Conservation (phyloP, 2,113 vertebrate species). For the Crotalus viridis region DNA sequence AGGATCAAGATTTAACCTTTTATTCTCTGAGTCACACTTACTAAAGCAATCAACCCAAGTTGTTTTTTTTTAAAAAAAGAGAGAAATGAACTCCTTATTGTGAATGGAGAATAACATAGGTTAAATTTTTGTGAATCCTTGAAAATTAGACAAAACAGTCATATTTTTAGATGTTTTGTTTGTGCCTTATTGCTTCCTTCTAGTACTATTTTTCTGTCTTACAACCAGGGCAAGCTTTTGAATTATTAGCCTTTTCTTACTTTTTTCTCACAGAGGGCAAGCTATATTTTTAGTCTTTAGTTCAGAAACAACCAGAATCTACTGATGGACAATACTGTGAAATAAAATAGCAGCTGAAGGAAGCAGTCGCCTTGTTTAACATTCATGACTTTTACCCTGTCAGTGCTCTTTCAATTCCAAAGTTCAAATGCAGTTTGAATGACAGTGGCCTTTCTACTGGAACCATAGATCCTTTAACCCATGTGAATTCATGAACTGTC, state of each 20-base stretch:
- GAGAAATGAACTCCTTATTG: neutral
- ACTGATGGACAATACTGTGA: slow-evolving; percentile 8
- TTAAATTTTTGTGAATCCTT: neutral
- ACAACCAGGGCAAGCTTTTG: neutral
- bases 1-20: neutral
- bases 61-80: neutral
- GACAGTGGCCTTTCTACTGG: slow-evolving; percentile 31
- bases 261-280: neutral
- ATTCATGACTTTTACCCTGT: slow-evolving; percentile 24
- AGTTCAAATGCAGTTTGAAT: slow-evolving; percentile 31
- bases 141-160: neutral
- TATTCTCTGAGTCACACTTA: neutral
- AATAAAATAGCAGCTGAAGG: slow-evolving; percentile 8
- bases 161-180: neutral
- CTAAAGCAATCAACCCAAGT: neutral
- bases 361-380: slow-evolving; percentile 15
- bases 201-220: neutral
- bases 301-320: slow-evolving; percentile 11
- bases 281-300: slow-evolving; percentile 9
- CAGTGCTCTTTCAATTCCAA: slow-evolving; percentile 24
- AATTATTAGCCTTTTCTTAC: neutral
- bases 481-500: slow-evolving; percentile 29
- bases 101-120: neutral
- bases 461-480: slow-evolving; percentile 21
- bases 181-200: neutral